Conservation (phyloP, 2,888 invertebrate genomes). For the Phymatocera aterrima region DNA sequence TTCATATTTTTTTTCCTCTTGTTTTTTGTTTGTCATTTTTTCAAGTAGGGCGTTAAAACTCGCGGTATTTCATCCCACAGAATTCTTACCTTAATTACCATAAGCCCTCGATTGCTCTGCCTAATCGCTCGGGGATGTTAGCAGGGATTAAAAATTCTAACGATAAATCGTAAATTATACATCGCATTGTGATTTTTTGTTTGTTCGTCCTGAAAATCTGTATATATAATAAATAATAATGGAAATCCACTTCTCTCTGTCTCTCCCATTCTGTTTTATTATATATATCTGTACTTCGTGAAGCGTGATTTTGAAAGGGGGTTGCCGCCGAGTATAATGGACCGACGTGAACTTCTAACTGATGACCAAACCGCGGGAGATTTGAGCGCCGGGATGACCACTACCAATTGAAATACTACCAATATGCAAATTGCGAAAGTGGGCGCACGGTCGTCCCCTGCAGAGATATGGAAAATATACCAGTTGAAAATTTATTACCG, state of each 20-base stretch:
- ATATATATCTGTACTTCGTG: neutral
- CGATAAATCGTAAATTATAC: no score
- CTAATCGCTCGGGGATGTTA: neutral
- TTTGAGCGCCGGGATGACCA: slow-evolving; percentile 18
- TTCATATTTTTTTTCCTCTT: neutral
- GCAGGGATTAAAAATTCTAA: no score
- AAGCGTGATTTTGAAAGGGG: neutral
- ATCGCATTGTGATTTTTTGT: neutral
- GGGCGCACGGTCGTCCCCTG: slow-evolving; percentile 27
- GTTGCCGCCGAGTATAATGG: neutral
- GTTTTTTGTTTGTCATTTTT: neutral
- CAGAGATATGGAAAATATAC: slow-evolving; percentile 44
- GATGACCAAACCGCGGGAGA: slow-evolving; percentile 38
- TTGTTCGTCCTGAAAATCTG: neutral
- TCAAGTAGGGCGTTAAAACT: slow-evolving; percentile 26
- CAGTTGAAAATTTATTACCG: slow-evolving; percentile 11
- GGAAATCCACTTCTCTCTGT: slow-evolving; percentile 5
- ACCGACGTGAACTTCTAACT: slow-evolving; percentile 36
- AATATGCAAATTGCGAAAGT: slow-evolving; percentile 44
- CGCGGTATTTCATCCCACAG: slow-evolving; percentile 12
- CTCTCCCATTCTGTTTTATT: neutral
- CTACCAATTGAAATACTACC: slow-evolving; percentile 44
- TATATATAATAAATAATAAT: slow-evolving; percentile 27
- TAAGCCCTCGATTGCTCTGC: neutral
- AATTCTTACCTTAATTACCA: slow-evolving; percentile 21